These are phyloP conservation scores for Melopsittacus undulatus DNA, from an alignment of 2,797 vertebrate species.

Conservation along the genomic window DNA sequence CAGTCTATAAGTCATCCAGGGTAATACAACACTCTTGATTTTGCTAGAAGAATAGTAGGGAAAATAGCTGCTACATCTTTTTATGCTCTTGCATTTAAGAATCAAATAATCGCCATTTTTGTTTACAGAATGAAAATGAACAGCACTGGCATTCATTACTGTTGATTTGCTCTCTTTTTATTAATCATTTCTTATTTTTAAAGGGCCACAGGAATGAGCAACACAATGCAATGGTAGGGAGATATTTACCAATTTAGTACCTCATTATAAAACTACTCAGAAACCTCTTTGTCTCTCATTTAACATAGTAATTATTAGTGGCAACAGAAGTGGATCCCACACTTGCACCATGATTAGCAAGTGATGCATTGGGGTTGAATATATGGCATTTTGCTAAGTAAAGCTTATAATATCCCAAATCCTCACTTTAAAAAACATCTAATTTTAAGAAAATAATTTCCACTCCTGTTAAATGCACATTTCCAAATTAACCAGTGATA, in stretches of 20 bases:
- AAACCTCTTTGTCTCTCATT: constrained; percentile 57
- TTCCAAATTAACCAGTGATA: constrained; percentile 62
- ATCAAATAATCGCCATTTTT: constrained; percentile 34
- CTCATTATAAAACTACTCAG: constrained; percentile 67
- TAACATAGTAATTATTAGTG: constrained; percentile 69
- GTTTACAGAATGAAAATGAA: constrained; percentile 54
- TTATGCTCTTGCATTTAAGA: neutral
- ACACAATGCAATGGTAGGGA: constrained; percentile 33
- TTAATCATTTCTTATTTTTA: constrained; percentile 63
- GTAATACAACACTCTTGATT: neutral
- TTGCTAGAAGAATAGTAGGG: neutral
- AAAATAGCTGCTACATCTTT: constrained; percentile 14
- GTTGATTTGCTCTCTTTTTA: constrained; percentile 51
- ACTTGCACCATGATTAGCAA: constrained; percentile 59
- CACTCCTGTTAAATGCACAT: constrained; percentile 49
- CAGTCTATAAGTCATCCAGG: neutral
- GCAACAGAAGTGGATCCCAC: constrained; percentile 55
- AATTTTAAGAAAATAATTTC: constrained; percentile 64
- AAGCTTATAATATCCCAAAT: constrained; percentile 39
- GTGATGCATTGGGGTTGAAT: constrained; percentile 52
- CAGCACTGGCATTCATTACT: constrained; percentile 42
- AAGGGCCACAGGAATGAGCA: constrained; percentile 49
- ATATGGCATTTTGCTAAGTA: constrained; percentile 51
- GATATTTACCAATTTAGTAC: constrained; percentile 64
- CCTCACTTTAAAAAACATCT: constrained; percentile 25